Percentiles rank a stretch among this genome's conserved stretches.
Conservation (phyloP, 2,888 invertebrate genomes). For the Phaedon cochleariae region DNA sequence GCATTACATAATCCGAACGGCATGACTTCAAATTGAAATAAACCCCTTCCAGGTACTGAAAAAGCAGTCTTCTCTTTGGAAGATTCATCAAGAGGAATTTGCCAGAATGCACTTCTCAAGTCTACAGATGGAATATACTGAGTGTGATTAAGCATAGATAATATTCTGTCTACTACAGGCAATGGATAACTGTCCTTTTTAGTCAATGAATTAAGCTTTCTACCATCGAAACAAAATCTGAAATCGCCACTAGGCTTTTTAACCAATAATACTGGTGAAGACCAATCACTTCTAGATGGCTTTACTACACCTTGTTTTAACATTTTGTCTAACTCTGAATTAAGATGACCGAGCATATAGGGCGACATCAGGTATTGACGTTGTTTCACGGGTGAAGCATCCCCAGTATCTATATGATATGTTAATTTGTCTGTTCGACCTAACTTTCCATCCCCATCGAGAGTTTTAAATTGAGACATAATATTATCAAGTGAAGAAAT, state of each 20-base stretch:
- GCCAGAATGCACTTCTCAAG: conserved; percentile 24
- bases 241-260: conserved; percentile 17
- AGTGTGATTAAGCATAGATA: conserved; percentile 20
- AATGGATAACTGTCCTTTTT: conserved; percentile 24
- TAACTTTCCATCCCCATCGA: neutral
- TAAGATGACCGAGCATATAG: conserved; percentile 20
- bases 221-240: conserved; percentile 28
- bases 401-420: conserved; percentile 18
- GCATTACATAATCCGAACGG: conserved; percentile 12
- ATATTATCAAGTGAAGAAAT: neutral
- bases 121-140: conserved; percentile 25
- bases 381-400: conserved; percentile 10
- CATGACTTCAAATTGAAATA: conserved; percentile 11
- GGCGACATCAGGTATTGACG: conserved; percentile 22
- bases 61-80: conserved; percentile 29
- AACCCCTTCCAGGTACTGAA: conserved; percentile 4
- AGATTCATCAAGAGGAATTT: conserved; percentile 18
- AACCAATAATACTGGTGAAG: conserved; percentile 23
- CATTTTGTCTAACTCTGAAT: conserved; percentile 19
- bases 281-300: conserved; percentile 14
- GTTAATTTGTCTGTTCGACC: conserved; percentile 12
- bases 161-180: conserved; percentile 25
- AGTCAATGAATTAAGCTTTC: conserved; percentile 25
- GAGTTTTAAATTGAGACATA: neutral
- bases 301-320: conserved; percentile 18